Evolutionary conservation across 1,140 invertebrate genomes (phyloP), one percentile per base, ranked within the genome.

Genomic region (Brachionus sp.): DNA sequence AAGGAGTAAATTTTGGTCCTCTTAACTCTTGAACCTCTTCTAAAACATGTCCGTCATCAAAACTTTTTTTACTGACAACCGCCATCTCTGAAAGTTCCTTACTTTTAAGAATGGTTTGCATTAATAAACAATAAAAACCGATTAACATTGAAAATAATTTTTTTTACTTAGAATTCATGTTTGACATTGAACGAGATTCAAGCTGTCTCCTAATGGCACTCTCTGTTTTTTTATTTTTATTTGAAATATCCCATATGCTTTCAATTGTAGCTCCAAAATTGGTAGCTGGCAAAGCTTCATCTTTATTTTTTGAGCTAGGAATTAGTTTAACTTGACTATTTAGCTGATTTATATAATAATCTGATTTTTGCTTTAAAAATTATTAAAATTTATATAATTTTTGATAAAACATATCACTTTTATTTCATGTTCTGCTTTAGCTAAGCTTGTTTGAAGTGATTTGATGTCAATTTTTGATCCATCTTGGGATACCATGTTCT

Each of bases 351-450:
- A 80, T 62, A 50, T 62, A 64, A 64, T 39, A 80, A 62, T 80
- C 77, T 35, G 53, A 80, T 80, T 80, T 80, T 80, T 62, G 50
- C 77, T 80, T 62, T 57, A 4, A 75, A 73, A 5, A n/a, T 44
- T 35, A 37, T 46, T 78, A 3, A 62, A 80, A 62, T 57, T 33
- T 35, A 19, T 42, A 9, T 19, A 80, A 6, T 3, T 4, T 42
- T 29, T 2, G 29, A 33, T 3, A 62, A 62, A 19, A 12, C n/a
- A n/a, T 1, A 23, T 57, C 57, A 80, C 77, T 80, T 80, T 80
- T 42, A 80, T 42, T 66, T 80, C 77, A 23, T 57, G n/a, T 44
- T 80, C 77, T 16, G 62, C 77, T 80, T 80, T 80, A 16, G 53
- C 16, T 19, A 62, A 33, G n/a, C 77, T 66, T 29, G 77, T 33